Base-by-base conservation (phyloP, 2,888 invertebrate genomes). In the Drosophila helvetica region DNA sequence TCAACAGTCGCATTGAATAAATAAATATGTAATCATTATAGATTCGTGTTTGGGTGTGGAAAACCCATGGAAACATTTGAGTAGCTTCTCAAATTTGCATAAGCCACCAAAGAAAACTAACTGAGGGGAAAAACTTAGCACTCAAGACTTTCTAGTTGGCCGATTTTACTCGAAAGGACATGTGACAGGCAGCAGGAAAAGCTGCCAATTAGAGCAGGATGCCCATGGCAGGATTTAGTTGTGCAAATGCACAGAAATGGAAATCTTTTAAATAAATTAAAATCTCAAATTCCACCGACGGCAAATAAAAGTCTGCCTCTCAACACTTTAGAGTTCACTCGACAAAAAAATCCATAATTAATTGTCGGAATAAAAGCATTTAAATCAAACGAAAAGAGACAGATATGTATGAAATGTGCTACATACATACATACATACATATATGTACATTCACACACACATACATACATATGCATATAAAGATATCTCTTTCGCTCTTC, bases 171-270 rank as follows among this genome's bases (percentile, higher is more conserved):
- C 48, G 43, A 42, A 42, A 48, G 54, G 47, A 43, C 42, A 48
- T 54, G 66, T 56, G 67, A 67, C 67, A 67, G 54, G 22, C 51
- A 17, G 54, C 30, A 27, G 43, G 54, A 69, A 67, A 64, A 54
- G 47, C 54, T 69, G 54, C 38, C 69, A 69, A 69, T 69, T 69
- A 69, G 69, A 69, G 69, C 38, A 15, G 59, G 38, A 50, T 60
- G 45, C 69, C 19, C 33, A 38, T 38, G 42, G 50, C 38, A 33
- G 69, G 59, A 50, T 51, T 69, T 51, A n/a, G 60, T 55, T 60
- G 12, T 33, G n/a, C 33, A 55, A 33, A 43, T 27, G n/a, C 30
- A 42, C 45, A 46, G 18, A 68, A 53, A 51, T 52, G 38, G 27
- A 60, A 69, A 27, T 67, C 43, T 69, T 45, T 60, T 69, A 52